A percentile compares a stretch with the other conserved stretches of the same genome.
Evolutionary conservation across 2,113 vertebrate species (phyloP).

Genomic region (Austrofundulus limnaeus): DNA sequence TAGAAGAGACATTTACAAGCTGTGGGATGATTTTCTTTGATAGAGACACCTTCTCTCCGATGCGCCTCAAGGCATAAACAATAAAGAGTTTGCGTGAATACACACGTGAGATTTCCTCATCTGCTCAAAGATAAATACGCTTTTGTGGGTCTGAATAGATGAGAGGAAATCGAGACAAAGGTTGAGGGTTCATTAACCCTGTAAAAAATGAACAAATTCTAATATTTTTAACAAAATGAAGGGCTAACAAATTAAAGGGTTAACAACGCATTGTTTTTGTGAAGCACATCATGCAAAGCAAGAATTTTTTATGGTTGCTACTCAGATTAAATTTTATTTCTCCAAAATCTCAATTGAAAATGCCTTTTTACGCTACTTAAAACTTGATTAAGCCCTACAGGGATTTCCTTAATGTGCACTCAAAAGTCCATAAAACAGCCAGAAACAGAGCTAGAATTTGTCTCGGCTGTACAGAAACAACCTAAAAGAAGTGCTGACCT

Average conservation of each 20-base stretch:
- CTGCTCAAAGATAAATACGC: conserved; percentile 46
- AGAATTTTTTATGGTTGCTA: neutral
- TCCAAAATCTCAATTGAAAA: too few relatives aligned
- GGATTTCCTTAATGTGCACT: neutral
- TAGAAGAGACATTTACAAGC: conserved; percentile 26
- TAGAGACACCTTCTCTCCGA: conserved; percentile 39
- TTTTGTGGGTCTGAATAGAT: conserved; percentile 10
- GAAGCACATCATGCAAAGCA: too few relatives aligned
- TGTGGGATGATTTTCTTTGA: conserved; percentile 35
- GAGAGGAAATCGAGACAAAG: neutral
- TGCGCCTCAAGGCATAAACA: conserved; percentile 40
- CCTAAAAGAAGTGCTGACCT: conserved; percentile 24
- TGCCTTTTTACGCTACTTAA: neutral
- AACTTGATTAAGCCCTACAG: neutral
- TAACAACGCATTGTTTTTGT: neutral
- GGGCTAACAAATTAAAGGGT: too few relatives aligned
- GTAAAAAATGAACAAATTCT: too few relatives aligned
- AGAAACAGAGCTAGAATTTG: conserved; percentile 10
- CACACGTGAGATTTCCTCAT: conserved; percentile 44
- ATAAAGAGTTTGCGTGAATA: conserved; percentile 34
- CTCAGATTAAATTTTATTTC: neutral
- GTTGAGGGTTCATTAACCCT: conserved; percentile 6
- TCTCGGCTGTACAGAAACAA: conserved; percentile 43
- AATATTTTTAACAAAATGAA: neutral
- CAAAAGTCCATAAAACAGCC: conserved; percentile 1